Percentiles rank a stretch among this genome's conserved stretches.
These are phyloP conservation scores for Clostera curtula DNA, from an alignment of 2,888 invertebrate species.

Conservation along the genomic window DNA sequence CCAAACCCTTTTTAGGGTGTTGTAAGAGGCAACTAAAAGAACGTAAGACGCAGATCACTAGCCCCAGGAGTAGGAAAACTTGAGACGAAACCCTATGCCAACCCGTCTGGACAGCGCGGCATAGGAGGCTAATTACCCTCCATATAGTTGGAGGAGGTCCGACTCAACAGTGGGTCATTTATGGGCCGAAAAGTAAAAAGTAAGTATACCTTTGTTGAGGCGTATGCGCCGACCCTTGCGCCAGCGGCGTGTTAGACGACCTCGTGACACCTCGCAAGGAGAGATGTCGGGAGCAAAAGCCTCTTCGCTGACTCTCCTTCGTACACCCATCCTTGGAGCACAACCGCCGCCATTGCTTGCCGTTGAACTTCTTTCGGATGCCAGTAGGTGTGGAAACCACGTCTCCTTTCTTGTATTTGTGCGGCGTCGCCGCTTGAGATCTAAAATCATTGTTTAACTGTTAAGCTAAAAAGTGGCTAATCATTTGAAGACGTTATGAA, in stretches of 20 bases:
- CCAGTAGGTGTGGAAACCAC: slow-evolving; percentile 95
- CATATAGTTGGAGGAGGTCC: no score
- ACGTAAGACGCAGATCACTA: no score
- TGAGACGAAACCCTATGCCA: no score
- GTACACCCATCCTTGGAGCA: slow-evolving; percentile 97
- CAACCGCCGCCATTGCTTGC: slow-evolving; percentile 98
- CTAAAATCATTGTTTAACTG: slow-evolving; percentile 42
- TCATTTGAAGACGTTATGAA: no score
- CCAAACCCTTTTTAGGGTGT: no score
- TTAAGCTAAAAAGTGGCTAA: no score
- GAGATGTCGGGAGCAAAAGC: slow-evolving; percentile 96
- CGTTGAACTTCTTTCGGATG: slow-evolving; percentile 99
- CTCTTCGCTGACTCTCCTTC: slow-evolving; percentile 95
- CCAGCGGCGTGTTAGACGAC: slow-evolving; percentile 61
- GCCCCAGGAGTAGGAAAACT: no score
- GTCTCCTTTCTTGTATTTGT: slow-evolving; percentile 98
- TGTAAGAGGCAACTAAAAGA: no score
- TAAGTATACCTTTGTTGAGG: slow-evolving; percentile 67
- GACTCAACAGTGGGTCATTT: no score
- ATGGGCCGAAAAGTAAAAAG: no score
- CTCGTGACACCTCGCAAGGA: slow-evolving; percentile 85
- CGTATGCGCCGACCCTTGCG: slow-evolving; percentile 57
- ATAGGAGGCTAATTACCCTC: no score
- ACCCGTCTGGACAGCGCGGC: no score
- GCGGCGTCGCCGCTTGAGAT: slow-evolving; percentile 95